Evolutionary conservation across 2,888 invertebrate genomes (phyloP), one percentile per base, ranked within the genome.

Genomic region (Lissonota sp.): DNA sequence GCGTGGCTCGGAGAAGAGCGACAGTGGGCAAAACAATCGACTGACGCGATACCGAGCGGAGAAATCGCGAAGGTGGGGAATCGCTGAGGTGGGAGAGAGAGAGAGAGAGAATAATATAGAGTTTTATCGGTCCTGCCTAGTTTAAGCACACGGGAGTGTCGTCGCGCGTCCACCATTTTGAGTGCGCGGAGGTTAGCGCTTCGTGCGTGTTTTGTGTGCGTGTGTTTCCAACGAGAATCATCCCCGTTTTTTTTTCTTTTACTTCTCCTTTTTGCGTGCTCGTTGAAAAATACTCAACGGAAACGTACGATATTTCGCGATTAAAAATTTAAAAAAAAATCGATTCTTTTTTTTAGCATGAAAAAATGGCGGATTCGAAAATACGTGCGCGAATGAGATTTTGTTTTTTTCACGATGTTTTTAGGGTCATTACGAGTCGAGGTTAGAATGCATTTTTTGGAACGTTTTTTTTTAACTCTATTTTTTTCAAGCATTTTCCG

Each of bases 161-260:
- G 26, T 26, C 90, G 62, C 57, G 57, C 67, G 90, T 88, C 91
- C 91, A 91, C 91, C 91, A 91, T 91, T 90, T 91, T 91, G 91
- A 86, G 86, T 91, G 89, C 89, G 84, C 89, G 84, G 88, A 90
- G 90, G 91, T 91, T 90, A 76, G 80, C 82, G 77, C 26, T 26
- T 26, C 73, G 76, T 76, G 67, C 77, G 71, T 74, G 76, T 72
- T 51, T n/a, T n/a, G n/a, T n/a, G n/a, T 71, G 70, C 81, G 66
- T 62, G 75, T 60, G 53, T 53, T 26, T 37, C 26, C 8, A n/a
- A 26, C 55, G 42, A 42, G 7, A 49, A 60, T 26, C 14, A 42
- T 66, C 58, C n/a, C 37, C 64, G 12, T 58, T 57, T 64, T 6
- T 58, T 46, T 58, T 51, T 26, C 2, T 40, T 6, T 26, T 26